phyloP scores from a whole-genome alignment of 2,113 vertebrate species.

The Pituophis catenifer region DNA sequence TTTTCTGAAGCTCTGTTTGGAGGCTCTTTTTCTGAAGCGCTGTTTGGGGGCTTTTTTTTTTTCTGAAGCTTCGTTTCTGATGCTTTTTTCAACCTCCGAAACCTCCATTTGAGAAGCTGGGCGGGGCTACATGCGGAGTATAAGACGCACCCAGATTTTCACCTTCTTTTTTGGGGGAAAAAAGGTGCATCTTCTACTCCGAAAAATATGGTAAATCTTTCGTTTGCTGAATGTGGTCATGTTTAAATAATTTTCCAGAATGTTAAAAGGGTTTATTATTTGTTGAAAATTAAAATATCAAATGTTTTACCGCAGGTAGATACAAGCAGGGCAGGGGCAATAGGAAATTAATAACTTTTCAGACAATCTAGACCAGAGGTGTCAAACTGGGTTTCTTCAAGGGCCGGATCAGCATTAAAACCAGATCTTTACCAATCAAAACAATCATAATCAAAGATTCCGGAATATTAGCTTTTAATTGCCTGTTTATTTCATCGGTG shows the following conservation, averaged over 20 bases:
- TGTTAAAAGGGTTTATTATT: neutral
- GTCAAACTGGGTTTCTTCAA: too few species aligned
- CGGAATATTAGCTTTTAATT: neutral
- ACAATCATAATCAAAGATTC: neutral
- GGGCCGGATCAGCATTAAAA: neutral
- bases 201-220: neutral
- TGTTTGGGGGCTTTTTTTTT: too few species aligned
- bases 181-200: too few species aligned
- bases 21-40: too few species aligned
- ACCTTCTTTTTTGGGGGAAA: too few species aligned
- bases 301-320: neutral
- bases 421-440: neutral
- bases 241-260: neutral
- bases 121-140: too few species aligned
- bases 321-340: neutral
- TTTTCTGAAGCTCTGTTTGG: too few species aligned
- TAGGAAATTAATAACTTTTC: neutral
- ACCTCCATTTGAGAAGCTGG: too few species aligned
- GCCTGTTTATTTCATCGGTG: neutral
- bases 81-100: too few species aligned
- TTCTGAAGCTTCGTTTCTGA: too few species aligned
- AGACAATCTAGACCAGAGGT: neutral
- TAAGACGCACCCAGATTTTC: too few species aligned
- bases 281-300: neutral
- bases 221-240: neutral